Percentiles rank a stretch among this genome's conserved stretches.
Evolutionary conservation across 2,888 invertebrate genomes (phyloP).

Genomic region (Neoascia interrupta): DNA sequence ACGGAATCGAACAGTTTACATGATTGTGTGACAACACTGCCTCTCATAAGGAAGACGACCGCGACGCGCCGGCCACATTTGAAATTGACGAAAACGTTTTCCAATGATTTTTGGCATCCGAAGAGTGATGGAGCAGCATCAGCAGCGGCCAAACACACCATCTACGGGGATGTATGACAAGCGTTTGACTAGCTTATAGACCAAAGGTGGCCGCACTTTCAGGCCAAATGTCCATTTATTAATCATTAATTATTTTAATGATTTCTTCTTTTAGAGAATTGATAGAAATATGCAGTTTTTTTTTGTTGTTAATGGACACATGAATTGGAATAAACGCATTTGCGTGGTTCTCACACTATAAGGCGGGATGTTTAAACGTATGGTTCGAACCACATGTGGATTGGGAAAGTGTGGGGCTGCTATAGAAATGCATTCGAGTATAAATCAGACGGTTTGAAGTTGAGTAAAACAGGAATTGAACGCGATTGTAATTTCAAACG

Average conservation of each 20-base stretch:
- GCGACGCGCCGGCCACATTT: not conserved
- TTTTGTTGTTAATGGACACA: not conserved
- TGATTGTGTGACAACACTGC: conserved; percentile 65
- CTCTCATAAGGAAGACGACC: conserved; percentile 59
- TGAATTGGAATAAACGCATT: no score
- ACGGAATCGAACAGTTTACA: conserved; percentile 53
- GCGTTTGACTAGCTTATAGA: conserved; percentile 62
- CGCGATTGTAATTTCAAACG: not conserved
- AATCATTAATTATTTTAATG: conserved; percentile 56
- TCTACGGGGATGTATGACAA: conserved; percentile 61
- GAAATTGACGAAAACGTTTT: conserved; percentile 40
- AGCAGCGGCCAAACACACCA: no score
- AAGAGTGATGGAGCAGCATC: conserved; percentile 45
- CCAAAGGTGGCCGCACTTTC: conserved; percentile 62
- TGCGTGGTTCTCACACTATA: conserved; percentile 14
- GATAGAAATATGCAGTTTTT: conserved; percentile 20
- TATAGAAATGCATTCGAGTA: no score
- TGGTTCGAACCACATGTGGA: conserved; percentile 13
- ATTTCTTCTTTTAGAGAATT: conserved; percentile 53
- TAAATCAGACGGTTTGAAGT: no score
- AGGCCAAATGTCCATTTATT: conserved; percentile 63
- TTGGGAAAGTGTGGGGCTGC: not conserved
- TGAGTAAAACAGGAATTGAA: not conserved
- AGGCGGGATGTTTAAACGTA: no score
- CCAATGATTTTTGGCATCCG: conserved; percentile 48